Percentiles rank a stretch among this genome's conserved stretches.
phyloP scores from a whole-genome alignment of 2,113 vertebrate genomes.

The Podocnemis expansa region DNA sequence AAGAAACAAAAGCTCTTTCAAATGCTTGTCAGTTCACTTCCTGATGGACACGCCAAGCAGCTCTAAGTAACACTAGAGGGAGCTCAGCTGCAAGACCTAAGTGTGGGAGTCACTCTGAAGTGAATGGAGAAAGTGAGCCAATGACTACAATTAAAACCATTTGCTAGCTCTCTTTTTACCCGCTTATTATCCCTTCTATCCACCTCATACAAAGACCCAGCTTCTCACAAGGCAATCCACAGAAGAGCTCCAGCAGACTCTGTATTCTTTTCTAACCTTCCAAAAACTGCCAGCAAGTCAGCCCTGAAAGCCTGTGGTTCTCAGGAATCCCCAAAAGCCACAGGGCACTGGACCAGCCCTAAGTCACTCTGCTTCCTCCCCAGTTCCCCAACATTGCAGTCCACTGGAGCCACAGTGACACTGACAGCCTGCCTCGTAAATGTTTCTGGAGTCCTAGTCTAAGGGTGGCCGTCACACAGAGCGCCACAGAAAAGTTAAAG shows the following conservation, averaged over 20 bases:
- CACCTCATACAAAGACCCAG: background rate
- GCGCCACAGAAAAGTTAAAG: background rate
- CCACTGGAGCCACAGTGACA: accelerated
- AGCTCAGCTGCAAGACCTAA: background rate
- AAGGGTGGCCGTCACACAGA: background rate
- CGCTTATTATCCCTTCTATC: background rate
- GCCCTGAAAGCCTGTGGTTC: background rate
- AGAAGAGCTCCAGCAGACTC: background rate
- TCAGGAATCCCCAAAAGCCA: background rate
- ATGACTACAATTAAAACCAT: background rate
- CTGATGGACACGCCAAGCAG: background rate
- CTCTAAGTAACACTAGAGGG: background rate
- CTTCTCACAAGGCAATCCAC: background rate
- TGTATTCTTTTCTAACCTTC: background rate
- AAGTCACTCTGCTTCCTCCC: background rate
- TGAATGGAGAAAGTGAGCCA: background rate
- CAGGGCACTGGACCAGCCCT: background rate
- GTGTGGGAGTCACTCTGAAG: background rate
- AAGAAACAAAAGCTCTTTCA: background rate
- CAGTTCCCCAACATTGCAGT: accelerated
- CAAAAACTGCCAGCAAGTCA: background rate
- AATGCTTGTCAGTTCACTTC: background rate
- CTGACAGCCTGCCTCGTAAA: background rate
- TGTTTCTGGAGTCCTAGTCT: accelerated
- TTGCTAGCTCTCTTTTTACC: background rate